These are phyloP conservation scores for Oenanthe oenanthe DNA, from an alignment of 2,113 vertebrate species.

Conservation along the genomic window DNA sequence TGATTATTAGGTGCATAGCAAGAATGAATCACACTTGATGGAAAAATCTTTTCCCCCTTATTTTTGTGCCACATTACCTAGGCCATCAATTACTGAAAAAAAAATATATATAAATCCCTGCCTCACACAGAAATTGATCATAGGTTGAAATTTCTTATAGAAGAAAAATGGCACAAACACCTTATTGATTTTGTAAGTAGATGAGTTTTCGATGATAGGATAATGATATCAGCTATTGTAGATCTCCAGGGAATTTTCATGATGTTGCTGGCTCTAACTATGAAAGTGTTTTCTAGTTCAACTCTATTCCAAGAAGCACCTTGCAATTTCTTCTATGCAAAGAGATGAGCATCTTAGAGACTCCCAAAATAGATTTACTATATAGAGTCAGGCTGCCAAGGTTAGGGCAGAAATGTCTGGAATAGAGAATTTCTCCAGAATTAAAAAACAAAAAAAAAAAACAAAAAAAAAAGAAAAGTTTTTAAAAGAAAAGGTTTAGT, in stretches of 20 bases:
- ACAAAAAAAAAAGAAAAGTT: no score
- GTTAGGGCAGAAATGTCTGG: neutral
- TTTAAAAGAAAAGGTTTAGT: neutral
- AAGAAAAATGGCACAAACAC: neutral
- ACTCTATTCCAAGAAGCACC: neutral
- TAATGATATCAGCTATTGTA: neutral
- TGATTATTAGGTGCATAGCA: neutral
- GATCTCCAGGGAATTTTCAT: neutral
- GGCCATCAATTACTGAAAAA: neutral
- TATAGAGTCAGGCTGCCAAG: neutral
- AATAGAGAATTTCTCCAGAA: neutral
- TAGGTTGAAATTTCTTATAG: neutral
- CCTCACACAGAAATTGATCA: neutral
- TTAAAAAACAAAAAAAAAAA: neutral
- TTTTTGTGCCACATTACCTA: neutral
- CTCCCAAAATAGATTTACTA: neutral
- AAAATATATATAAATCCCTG: neutral
- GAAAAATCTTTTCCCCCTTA: neutral
- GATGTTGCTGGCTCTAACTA: neutral
- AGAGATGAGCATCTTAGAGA: neutral
- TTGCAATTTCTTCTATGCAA: neutral
- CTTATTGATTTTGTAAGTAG: neutral
- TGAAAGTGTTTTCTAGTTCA: neutral
- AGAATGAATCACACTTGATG: constrained; percentile 14
- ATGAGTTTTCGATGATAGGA: neutral